Base-by-base conservation (phyloP, 2,113 vertebrate genomes). In the Capreolus pygargus region DNA sequence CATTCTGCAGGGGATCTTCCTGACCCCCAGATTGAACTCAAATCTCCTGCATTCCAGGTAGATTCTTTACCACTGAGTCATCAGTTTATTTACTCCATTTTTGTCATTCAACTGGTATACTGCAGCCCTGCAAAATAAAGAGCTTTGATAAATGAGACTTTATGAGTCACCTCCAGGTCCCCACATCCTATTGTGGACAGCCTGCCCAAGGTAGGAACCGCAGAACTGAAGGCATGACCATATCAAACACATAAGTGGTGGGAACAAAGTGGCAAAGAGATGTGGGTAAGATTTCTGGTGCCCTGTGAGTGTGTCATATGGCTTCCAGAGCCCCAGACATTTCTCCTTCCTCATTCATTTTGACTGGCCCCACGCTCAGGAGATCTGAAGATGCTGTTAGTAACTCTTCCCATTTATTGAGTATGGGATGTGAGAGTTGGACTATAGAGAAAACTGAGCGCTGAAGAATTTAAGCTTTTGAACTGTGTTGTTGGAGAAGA, bases 61-160 rank as follows among this genome's bases (percentile, higher is more conserved):
- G 12, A 76, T 43, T 76, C 70, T 76, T 76, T 43, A 76, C 39
- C 12, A 43, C 70, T 76, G 70, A 76, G 39, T 43, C 39, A 76
- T 43, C 70, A 43, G 70, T 23, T 85, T 95, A 43, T 86, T 74
- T 97, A 23, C 8, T 93, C 36, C 57, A 76, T 86, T 81, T 92
- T 83, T 95, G 28, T 92, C 39, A 81, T 64, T 36, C 4, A 55
- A 86, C 47, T 43, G 30, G 28, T 78, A 82, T 25, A 78, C 82
- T 60, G 36, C 82, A 96, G 25, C 33, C 85, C 57, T 8, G 43
- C 9, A 5, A 12, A 21, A 74, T 94, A 82, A 95, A 76, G 17
- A 76, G 70, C 70, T 7, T 28, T 92, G 55, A 74, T 91, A 82
- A 95, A 39, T 74, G 39, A 54, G 52, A 82, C 5, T 92, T 86